phyloP scores from a whole-genome alignment of 1,140 invertebrate species.

The Ostrea denselamellosa region DNA sequence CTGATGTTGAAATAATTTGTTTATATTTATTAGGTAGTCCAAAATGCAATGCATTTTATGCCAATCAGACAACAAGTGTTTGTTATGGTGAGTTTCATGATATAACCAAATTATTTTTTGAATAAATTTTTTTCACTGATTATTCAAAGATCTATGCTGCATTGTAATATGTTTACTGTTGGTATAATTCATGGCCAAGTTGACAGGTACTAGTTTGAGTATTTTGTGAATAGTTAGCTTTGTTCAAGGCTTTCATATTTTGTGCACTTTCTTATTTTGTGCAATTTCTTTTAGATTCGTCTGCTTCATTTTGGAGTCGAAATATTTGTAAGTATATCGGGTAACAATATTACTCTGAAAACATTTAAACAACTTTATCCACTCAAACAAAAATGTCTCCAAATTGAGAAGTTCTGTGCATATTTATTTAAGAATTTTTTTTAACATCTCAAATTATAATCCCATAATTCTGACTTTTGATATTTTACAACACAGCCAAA shows the following conservation, averaged over 20 bases:
- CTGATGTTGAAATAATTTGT: neutral
- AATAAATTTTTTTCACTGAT: too few species aligned
- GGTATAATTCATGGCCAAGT: neutral
- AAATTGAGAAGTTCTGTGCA: neutral
- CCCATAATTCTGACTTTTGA: neutral
- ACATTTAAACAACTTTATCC: neutral
- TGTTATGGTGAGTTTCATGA: neutral
- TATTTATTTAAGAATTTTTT: neutral
- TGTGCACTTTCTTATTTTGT: neutral
- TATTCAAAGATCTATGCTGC: too few species aligned
- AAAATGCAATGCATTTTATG: neutral
- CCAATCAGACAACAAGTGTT: neutral
- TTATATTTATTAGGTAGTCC: neutral
- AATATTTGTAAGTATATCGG: neutral
- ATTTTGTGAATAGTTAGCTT: neutral
- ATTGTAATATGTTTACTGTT: too few species aligned
- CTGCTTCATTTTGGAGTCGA: conserved; percentile 31
- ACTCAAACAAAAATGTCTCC: too few species aligned
- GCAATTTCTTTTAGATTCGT: neutral
- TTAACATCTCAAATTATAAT: neutral
- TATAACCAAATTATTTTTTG: neutral
- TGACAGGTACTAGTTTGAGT: neutral
- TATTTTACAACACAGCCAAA: neutral
- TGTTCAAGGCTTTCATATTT: neutral
- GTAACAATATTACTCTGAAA: neutral